Evolutionary conservation across 2,888 invertebrate species (phyloP), one percentile per base, ranked within the genome.

Genomic region (Bugula neritina): DNA sequence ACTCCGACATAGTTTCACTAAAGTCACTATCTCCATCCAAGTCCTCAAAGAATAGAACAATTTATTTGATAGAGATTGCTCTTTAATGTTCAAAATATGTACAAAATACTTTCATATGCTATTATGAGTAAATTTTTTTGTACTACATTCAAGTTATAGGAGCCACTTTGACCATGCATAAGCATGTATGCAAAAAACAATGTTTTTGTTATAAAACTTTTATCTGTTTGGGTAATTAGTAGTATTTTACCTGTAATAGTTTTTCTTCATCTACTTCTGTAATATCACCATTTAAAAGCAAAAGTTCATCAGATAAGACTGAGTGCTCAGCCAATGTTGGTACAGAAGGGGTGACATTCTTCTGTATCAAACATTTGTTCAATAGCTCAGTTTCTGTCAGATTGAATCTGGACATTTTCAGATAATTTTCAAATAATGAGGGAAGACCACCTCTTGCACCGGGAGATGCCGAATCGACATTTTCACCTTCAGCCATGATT

Each of bases 351-450:
- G 31, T 25, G 2, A 10, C 63, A 63, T 3, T n/a, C 2, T 13
- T 31, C 2, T 27, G 63, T 63, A 63, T 31, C n/a, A 27, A 31
- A n/a, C 63, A 63, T 63, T 31, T 27, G 3, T 27, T 31, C 34
- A 63, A 31, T 13, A 63, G 29, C 31, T 63, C 63, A 25, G 29
- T 10, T 27, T 63, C 29, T 3, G 63, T 17, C 31, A 27, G 10
- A 10, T 63, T 34, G 13, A 63, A 31, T 31, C 63, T 63, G 29
- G 63, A 5, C 34, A 63, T 63, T 27, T 63, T 63, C 3, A 63
- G 63, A 63, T 63, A 63, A 13, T 63, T 63, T 31, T 63, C 63
- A 63, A 63, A 63, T 63, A 63, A 13, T 5, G 57, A n/a, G 3
- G n/a, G 3, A 23, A 5, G 57, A 10, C 27, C 13, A 25, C 5